Percentiles rank a stretch among this genome's conserved stretches.
Evolutionary conservation across 2,888 invertebrate genomes (phyloP).

Genomic region (Ashinkailepas kermadecensis): DNA sequence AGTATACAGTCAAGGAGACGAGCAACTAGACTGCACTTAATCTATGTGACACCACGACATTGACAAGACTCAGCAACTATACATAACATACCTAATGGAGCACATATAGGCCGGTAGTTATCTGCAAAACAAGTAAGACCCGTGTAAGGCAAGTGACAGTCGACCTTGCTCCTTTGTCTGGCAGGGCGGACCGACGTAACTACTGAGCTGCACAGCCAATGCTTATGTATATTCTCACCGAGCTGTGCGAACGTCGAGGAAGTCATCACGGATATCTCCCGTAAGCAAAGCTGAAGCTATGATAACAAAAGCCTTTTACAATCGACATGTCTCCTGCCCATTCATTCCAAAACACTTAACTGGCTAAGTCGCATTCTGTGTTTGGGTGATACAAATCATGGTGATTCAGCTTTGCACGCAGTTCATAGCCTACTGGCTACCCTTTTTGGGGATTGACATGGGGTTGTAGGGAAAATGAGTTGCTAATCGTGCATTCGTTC

Average conservation of each 20-base stretch:
- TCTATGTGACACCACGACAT: slow-evolving; percentile 11
- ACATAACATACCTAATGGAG: slow-evolving; percentile 18
- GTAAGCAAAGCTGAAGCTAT: slow-evolving; percentile 15
- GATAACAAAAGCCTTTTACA: background rate
- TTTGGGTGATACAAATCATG: too few species aligned
- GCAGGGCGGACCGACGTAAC: background rate
- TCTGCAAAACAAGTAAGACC: slow-evolving; percentile 12
- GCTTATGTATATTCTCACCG: background rate
- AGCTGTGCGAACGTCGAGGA: background rate
- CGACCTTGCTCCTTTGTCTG: background rate
- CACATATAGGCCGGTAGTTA: slow-evolving; percentile 21
- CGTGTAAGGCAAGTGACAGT: background rate
- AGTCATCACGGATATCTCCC: background rate
- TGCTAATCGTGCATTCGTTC: too few species aligned
- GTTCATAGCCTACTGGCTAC: background rate
- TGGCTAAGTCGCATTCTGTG: background rate
- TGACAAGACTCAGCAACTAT: slow-evolving; percentile 1
- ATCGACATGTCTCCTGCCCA: background rate
- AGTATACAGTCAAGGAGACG: background rate
- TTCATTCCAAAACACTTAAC: background rate
- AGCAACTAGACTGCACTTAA: background rate
- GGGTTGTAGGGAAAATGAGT: background rate
- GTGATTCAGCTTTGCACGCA: too few species aligned
- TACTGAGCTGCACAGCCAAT: background rate
- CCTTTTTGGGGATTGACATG: background rate